phyloP scores from a whole-genome alignment of 2,888 invertebrate genomes.

The Vanessa cardui region DNA sequence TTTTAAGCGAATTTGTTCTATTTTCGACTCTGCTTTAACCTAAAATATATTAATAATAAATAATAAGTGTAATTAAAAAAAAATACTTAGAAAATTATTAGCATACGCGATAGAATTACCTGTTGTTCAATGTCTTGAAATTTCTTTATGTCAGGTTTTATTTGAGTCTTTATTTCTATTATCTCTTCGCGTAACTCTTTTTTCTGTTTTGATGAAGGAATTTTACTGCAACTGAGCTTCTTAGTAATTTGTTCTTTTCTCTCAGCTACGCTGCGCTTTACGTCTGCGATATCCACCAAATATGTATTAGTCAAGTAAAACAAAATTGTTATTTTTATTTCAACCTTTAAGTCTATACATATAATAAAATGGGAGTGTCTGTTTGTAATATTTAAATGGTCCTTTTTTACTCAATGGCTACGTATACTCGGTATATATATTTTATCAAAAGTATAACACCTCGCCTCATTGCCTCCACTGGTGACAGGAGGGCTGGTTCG shows the following conservation, averaged over 20 bases:
- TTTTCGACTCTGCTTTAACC: conserved; percentile 69
- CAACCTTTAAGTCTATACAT: no score
- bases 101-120: conserved; percentile 45
- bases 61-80: no score
- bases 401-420: no score
- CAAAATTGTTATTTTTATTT: no score
- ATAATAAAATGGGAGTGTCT: no score
- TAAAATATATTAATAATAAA: conserved; percentile 35
- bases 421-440: no score
- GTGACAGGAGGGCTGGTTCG: no score
- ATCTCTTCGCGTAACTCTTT: conserved; percentile 89
- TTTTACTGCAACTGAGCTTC: conserved; percentile 86
- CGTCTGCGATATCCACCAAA: conserved; percentile 50
- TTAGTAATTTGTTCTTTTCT: conserved; percentile 89
- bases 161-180: conserved; percentile 87
- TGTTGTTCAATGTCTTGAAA: conserved; percentile 79
- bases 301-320: no score
- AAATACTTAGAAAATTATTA: no score
- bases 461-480: no score
- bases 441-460: no score
- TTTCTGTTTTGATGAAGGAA: conserved; percentile 88
- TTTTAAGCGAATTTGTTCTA: conserved; percentile 70
- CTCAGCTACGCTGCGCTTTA: conserved; percentile 89
- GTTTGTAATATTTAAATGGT: no score
- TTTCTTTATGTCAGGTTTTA: conserved; percentile 79